Percentiles rank a stretch among this genome's conserved stretches.
phyloP scores from a whole-genome alignment of 1,140 invertebrate genomes.

The Pseudomyrmex cubaensis region DNA sequence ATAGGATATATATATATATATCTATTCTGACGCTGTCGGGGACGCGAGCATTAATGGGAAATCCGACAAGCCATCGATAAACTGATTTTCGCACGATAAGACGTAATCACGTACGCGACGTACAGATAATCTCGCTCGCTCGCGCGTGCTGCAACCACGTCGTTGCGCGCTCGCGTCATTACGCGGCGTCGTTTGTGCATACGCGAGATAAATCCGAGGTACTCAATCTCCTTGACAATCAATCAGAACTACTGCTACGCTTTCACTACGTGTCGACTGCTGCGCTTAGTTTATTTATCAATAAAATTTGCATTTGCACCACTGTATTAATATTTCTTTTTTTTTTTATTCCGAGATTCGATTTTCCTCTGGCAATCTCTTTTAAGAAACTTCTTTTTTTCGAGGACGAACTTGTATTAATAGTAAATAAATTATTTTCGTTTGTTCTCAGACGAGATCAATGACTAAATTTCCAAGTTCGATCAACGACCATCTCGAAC shows the following conservation, averaged over 20 bases:
- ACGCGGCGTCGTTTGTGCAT: constrained; percentile 37
- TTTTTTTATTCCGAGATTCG: no score
- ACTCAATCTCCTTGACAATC: constrained; percentile 68
- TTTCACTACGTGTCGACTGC: constrained; percentile 49
- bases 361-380: no score
- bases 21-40: neutral
- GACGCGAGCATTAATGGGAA: constrained; percentile 27
- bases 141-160: constrained; percentile 16
- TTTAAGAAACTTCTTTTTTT: no score
- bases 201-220: constrained; percentile 63
- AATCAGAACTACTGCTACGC: constrained; percentile 66
- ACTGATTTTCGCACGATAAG: constrained; percentile 54
- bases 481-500: no score
- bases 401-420: no score
- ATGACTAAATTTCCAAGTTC: no score
- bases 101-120: constrained; percentile 26
- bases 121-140: constrained; percentile 45
- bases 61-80: constrained; percentile 43
- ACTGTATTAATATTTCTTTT: no score
- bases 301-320: no score
- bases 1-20: neutral
- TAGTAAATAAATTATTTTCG: no score
- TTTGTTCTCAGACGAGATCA: no score
- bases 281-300: no score
- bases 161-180: constrained; percentile 49